A percentile compares a stretch with the other conserved stretches of the same genome.
phyloP scores from a whole-genome alignment of 2,888 invertebrate species.

The Pandemis cinnamomeana region DNA sequence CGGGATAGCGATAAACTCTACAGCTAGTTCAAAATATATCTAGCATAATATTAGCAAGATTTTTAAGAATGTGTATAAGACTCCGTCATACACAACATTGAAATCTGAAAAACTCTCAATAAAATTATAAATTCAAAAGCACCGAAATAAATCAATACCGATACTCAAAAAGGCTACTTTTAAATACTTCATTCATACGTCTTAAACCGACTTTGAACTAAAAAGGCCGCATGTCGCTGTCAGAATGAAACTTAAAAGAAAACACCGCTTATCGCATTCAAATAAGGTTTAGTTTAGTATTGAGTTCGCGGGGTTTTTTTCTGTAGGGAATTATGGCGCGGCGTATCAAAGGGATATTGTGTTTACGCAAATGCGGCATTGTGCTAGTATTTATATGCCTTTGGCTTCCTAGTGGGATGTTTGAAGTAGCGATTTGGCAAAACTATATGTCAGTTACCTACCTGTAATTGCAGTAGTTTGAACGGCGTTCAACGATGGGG shows the following conservation, averaged over 20 bases:
- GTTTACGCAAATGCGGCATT: conserved; percentile 37
- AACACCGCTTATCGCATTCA: not conserved
- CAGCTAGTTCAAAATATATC: too few relatives aligned
- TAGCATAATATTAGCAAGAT: too few relatives aligned
- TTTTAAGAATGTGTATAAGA: too few relatives aligned
- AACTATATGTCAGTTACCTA: not conserved
- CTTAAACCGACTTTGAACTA: conserved; percentile 29
- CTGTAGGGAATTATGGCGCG: conserved; percentile 10
- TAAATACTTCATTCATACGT: conserved; percentile 19
- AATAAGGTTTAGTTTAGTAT: not conserved
- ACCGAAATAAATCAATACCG: not conserved
- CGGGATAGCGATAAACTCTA: too few relatives aligned
- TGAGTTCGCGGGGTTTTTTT: not conserved
- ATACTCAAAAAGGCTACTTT: not conserved
- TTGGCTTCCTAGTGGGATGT: conserved; percentile 11
- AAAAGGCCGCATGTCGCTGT: conserved; percentile 35
- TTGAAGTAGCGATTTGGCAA: not conserved
- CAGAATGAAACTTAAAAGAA: not conserved
- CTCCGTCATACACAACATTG: too few relatives aligned
- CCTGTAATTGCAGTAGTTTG: not conserved
- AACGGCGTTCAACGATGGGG: too few relatives aligned
- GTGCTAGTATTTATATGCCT: conserved; percentile 29
- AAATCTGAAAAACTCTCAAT: too few relatives aligned
- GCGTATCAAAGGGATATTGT: conserved; percentile 37
- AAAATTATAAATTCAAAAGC: not conserved